phyloP scores from a whole-genome alignment of 2,113 vertebrate species.

The Benitochromis conjunctus region DNA sequence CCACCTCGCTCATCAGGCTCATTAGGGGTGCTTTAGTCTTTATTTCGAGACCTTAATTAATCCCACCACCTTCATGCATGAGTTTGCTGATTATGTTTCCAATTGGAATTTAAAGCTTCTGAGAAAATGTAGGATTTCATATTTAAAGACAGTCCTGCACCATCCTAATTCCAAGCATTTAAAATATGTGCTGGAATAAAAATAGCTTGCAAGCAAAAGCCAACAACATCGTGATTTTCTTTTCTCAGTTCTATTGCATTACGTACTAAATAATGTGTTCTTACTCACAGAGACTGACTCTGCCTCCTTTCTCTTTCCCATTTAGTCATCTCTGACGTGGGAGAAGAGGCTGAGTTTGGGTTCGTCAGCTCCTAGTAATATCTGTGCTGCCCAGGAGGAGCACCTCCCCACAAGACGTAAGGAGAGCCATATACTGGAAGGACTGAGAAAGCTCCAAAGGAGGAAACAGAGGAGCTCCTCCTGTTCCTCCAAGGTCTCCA shows the following conservation, averaged over 20 bases:
- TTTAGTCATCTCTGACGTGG: conserved; percentile 81
- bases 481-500: conserved; percentile 78
- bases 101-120: background rate
- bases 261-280: background rate
- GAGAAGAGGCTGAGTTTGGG: conserved; percentile 85
- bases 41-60: background rate
- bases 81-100: background rate
- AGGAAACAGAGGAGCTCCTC: conserved; percentile 77
- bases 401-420: conserved; percentile 81
- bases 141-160: background rate
- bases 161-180: background rate
- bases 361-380: conserved; percentile 82
- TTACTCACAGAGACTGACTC: background rate
- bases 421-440: conserved; percentile 88
- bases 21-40: background rate
- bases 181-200: background rate
- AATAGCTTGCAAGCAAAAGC: background rate
- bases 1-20: background rate
- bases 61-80: background rate
- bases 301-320: background rate
- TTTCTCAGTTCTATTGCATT: background rate
- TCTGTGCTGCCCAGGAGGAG: conserved; percentile 80
- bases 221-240: background rate
- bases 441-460: conserved; percentile 85
- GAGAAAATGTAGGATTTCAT: background rate